Evolutionary conservation across 1,140 invertebrate genomes (phyloP), one percentile per base, ranked within the genome.

Genomic region (Drosophila nannoptera): DNA sequence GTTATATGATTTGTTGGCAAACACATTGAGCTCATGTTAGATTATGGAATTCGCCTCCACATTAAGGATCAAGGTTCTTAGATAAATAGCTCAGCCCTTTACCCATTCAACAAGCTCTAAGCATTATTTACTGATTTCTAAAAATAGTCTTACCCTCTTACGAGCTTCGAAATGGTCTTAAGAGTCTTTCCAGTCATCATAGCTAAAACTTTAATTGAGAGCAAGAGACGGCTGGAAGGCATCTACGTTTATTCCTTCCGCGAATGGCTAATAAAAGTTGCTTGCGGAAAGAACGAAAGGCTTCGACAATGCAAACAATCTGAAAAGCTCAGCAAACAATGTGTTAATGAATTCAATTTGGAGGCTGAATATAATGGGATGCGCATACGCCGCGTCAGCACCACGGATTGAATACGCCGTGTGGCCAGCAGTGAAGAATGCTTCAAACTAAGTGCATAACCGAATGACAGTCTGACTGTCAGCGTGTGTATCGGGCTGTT

Each of bases 151-250:
- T 7, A 7, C 12, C 40, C 5, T 14, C 14, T n/a, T 43, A 9
- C 3, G 7, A 14, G 14, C 40, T 42, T 0, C 7, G 68, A 5
- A 46, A 75, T n/a, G 77, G 36, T 40, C n/a, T 49, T 5, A 42
- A 22, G 22, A 22, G 22, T 22, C 22, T 22, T 22, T 22, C 22
- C 22, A n/a, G n/a, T 22, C 16, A 48, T 35, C 35, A 42, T 49
- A 5, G 7, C 31, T 31, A 16, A 52, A 65, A 69, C 59, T 68
- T 75, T 75, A 83, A 83, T 65, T 83, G 71, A 50, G 55, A 40
- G 49, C 11, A 67, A 59, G 45, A 43, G 42, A 12, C 42, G 12
- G n/a, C 4, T 40, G n/a, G 2, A 11, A 11, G 0, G 8, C 38
- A 9, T 40, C 38, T 40, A 6, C 40, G 22, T 22, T 22, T 22